Base-by-base conservation (phyloP, 2,113 vertebrate genomes). In the Paracanthobrama guichenoti region DNA sequence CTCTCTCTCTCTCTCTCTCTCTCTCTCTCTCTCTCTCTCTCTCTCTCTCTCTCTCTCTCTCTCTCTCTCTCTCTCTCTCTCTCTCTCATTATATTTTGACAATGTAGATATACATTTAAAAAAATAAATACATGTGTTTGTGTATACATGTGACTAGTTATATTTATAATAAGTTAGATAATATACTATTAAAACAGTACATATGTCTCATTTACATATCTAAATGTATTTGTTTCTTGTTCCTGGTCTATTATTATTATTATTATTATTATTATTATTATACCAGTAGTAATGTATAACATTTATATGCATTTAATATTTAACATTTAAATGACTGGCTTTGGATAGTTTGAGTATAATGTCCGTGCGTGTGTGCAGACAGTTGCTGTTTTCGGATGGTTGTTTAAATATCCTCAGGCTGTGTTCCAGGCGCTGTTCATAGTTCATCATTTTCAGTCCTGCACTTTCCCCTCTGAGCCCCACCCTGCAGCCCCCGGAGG, bases 291-390 rank as follows among this genome's bases (percentile, higher is more conserved):
- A 53, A 16, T 16, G 4, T 48, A 10, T 50, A 50, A 50, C 13
- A 50, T 50, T 14, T 48, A 48, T 48, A 48, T 50, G 14, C 13
- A 16, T 16, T 16, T 14, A 50, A 50, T 50, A 50, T 53, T 53
- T 53, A 6, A 66, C 16, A 67, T 67, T 67, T 67, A 35, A 82
- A 64, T 85, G 87, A 85, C 87, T 90, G 64, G 31, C 35, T 57
- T 77, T 35, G 24, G 28, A 53, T 31, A 9, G 50, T 79, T 53
- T 39, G 44, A 9, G 42, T 35, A 53, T 77, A 22, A 10, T 77
- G 3, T 10, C 4, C 53, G 13, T 53, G 12, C 66, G 46, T 14
- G 28, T 13, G 26, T 4, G 28, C 2, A 12, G 8, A 57, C 12
- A 5, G 59, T 44, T 28, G 22, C 16, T 26, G 57, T 42, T 10